A percentile compares a stretch with the other conserved stretches of the same genome.
phyloP scores from a whole-genome alignment of 2,888 invertebrate species.

The Ceramica pisi region DNA sequence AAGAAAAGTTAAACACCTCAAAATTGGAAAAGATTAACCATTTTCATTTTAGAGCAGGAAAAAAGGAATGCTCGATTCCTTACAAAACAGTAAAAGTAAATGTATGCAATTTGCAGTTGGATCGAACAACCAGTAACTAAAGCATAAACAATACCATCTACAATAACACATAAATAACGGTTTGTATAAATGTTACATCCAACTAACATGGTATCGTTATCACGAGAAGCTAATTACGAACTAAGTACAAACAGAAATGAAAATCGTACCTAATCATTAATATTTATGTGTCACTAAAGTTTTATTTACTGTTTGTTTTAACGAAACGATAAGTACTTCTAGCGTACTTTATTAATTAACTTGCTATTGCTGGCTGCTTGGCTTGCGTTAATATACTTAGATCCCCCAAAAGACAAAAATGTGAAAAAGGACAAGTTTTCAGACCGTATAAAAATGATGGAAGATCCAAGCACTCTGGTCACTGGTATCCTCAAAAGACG shows the following conservation, averaged over 20 bases:
- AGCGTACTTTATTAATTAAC: constrained; percentile 3
- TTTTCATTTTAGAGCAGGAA: neutral
- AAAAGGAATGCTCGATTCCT: neutral
- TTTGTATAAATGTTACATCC: constrained; percentile 14
- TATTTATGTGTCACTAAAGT: constrained; percentile 17
- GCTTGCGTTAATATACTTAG: no score
- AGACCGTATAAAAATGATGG: no score
- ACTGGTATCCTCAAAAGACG: no score
- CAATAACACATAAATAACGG: neutral
- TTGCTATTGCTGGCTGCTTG: no score
- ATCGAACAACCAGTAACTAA: neutral
- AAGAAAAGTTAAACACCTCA: no score
- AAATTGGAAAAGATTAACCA: neutral
- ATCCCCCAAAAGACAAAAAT: no score
- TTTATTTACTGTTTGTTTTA: neutral
- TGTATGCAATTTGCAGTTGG: constrained; percentile 19
- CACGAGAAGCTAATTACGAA: constrained; percentile 31
- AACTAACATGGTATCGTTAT: constrained; percentile 16
- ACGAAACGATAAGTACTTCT: neutral
- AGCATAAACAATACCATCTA: constrained; percentile 9
- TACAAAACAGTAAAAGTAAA: neutral
- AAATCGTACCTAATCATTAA: constrained; percentile 21
- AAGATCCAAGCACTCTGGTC: no score
- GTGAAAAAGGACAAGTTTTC: no score
- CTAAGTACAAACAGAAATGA: constrained; percentile 19